Evolutionary conservation across 2,888 invertebrate species (phyloP), one percentile per base, ranked within the genome.

Genomic region (Diaperis boleti): DNA sequence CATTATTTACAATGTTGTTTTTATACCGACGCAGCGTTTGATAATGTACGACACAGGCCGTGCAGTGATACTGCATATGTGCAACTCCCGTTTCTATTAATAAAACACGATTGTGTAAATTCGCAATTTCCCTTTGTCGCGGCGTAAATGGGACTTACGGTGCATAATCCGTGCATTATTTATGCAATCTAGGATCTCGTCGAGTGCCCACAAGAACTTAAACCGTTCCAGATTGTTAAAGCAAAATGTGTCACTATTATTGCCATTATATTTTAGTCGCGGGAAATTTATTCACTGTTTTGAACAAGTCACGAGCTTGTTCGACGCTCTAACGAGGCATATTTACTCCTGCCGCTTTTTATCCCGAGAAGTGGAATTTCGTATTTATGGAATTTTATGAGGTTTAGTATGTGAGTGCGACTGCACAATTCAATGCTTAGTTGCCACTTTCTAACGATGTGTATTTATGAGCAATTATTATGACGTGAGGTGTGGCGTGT

Each of bases 161-260:
- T 50, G 54, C 54, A 42, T 42, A 54, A 17, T 31, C 22, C 22
- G 54, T 42, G 54, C 54, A 56, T 45, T 56, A 56, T 56, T 56
- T 56, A 56, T 56, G 56, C 56, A 56, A 56, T 56, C 56, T 45
- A 22, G 44, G 44, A 56, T 56, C 55, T 55, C 56, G 31, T 35
- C 50, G 50, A 47, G 17, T 37, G 50, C 39, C 39, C 41, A 41
- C 39, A 37, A 52, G 55, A 55, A 29, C 52, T 57, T 41, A 37
- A 39, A 18, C 42, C 56, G 44, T 56, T 56, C 29, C 45, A 60
- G 52, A 60, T 60, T 44, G 60, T 60, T 60, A 60, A 60, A 42
- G 60, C 35, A 41, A 52, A 60, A 60, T 60, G 60, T 52, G 60
- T 54, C 60, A 44, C 60, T 41, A 33, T 60, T 60, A 52, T 60